phyloP scores from a whole-genome alignment of 2,888 invertebrate genomes.

The Drosophila birchii region DNA sequence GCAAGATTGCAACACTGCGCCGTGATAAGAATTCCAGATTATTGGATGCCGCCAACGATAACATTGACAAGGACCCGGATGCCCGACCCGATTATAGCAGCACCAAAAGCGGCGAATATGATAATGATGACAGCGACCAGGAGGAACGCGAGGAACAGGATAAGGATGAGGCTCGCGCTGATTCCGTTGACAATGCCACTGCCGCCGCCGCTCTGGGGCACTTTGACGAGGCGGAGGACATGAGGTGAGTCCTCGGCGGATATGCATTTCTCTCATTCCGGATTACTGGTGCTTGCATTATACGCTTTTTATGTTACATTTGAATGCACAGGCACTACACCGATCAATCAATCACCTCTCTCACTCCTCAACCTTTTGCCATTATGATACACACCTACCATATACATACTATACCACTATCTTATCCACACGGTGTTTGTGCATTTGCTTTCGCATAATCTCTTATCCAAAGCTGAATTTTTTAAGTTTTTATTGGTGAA shows the following conservation, averaged over 20 bases:
- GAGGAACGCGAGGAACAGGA: constrained; percentile 18
- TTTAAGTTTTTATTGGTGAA: constrained; percentile 58
- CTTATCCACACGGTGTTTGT: constrained; percentile 56
- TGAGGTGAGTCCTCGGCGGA: constrained; percentile 74
- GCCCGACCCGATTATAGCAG: constrained; percentile 50
- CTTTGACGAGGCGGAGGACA: constrained; percentile 79
- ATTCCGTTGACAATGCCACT: constrained; percentile 65
- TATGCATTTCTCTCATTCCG: constrained; percentile 29
- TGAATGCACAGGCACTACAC: constrained; percentile 71
- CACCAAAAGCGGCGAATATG: constrained; percentile 61
- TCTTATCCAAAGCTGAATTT: constrained; percentile 31
- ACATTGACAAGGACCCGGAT: constrained; percentile 78
- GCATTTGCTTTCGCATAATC: constrained; percentile 56
- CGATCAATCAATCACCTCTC: constrained; percentile 46
- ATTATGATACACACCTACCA: constrained; percentile 49
- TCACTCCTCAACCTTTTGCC: constrained; percentile 21
- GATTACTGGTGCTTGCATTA: constrained; percentile 55
- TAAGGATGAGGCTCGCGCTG: constrained; percentile 54
- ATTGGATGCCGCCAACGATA: constrained; percentile 82
- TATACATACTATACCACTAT: not conserved
- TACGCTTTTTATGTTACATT: constrained; percentile 69
- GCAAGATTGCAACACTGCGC: constrained; percentile 89
- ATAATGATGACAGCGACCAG: constrained; percentile 54
- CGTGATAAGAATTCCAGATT: constrained; percentile 84
- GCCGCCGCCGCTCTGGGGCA: constrained; percentile 56